A percentile compares a stretch with the other conserved stretches of the same genome.
These are phyloP conservation scores for Megaptera novaeangliae DNA, from an alignment of 2,113 vertebrate species.

Conservation along the genomic window DNA sequence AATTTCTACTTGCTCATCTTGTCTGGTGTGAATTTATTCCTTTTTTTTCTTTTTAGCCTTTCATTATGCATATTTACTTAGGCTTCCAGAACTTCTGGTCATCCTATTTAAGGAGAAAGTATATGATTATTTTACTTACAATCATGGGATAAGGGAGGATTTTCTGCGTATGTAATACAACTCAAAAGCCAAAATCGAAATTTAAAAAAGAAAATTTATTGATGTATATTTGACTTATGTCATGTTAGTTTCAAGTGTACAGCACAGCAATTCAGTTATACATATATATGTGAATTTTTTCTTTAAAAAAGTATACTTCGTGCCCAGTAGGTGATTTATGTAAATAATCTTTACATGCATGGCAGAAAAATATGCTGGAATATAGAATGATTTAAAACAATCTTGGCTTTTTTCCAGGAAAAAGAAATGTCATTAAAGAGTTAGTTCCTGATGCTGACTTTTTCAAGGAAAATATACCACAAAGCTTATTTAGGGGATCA, in stretches of 20 bases:
- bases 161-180: neutral
- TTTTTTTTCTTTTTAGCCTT: too few species aligned
- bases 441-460: neutral
- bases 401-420: neutral
- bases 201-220: neutral
- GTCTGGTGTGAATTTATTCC: neutral
- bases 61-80: neutral
- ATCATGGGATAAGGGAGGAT: neutral
- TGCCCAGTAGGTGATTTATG: neutral
- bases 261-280: neutral
- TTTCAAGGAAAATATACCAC: neutral
- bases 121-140: slow-evolving; percentile 11
- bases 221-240: neutral
- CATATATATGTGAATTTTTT: neutral
- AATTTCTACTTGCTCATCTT: neutral
- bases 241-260: neutral
- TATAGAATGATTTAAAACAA: neutral
- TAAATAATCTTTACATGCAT: neutral
- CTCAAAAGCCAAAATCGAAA: neutral
- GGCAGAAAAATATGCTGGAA: neutral
- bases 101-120: neutral
- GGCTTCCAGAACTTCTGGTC: neutral
- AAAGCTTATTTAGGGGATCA: neutral
- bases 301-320: neutral
- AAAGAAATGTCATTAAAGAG: neutral